Percentiles rank a stretch among this genome's conserved stretches.
phyloP scores from a whole-genome alignment of 2,888 invertebrate genomes.

The Nomada fucata region DNA sequence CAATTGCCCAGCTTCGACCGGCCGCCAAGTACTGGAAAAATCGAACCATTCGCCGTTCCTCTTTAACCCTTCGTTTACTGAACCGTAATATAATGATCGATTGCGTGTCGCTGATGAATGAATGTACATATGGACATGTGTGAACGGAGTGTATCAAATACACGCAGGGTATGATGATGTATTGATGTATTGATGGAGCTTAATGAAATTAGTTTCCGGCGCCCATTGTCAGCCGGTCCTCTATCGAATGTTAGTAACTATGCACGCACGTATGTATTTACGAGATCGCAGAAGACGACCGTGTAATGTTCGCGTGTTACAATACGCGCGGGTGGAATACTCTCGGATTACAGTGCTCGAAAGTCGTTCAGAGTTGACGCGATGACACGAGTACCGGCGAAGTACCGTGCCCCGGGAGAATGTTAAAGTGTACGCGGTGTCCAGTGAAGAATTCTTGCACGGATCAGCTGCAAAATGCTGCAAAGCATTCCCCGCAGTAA shows the following conservation, averaged over 20 bases:
- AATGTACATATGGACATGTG: background rate
- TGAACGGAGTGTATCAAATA: background rate
- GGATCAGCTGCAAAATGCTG: background rate
- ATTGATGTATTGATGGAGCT: background rate
- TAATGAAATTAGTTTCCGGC: background rate
- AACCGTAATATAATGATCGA: slow-evolving; percentile 23
- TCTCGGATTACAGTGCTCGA: background rate
- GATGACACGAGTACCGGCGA: background rate
- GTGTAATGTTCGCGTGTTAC: background rate
- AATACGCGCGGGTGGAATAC: background rate
- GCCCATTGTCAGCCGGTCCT: no score
- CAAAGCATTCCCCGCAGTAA: slow-evolving; percentile 54
- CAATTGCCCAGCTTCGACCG: slow-evolving; percentile 83
- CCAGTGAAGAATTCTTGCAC: background rate
- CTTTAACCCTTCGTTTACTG: slow-evolving; percentile 71
- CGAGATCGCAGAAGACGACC: background rate
- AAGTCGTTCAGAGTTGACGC: background rate
- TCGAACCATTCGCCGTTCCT: slow-evolving; percentile 75
- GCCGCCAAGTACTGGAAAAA: slow-evolving; percentile 83
- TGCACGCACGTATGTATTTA: no score
- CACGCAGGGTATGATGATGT: background rate
- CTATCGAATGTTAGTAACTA: no score
- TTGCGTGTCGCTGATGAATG: slow-evolving; percentile 18
- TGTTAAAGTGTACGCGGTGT: background rate
- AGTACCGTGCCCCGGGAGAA: background rate